Conservation (phyloP, 1,140 invertebrate species). For the Halictus rubicundus region DNA sequence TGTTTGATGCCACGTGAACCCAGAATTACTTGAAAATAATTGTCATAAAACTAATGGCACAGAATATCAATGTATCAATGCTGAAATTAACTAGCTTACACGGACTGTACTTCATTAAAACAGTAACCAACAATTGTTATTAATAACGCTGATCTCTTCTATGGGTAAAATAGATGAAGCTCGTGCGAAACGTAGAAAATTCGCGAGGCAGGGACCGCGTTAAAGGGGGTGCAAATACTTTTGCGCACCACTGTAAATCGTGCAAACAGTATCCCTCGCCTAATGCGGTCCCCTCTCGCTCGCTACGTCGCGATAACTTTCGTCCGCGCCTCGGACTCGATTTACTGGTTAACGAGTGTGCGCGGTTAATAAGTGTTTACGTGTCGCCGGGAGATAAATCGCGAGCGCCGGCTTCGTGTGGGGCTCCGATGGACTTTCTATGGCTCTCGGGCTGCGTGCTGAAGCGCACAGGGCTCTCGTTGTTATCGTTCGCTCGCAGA, state of each 20-base stretch:
- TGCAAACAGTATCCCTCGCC: background rate
- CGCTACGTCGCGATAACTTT: slow-evolving; percentile 58
- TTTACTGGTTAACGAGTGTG: slow-evolving; percentile 67
- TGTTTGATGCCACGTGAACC: too few relatives aligned
- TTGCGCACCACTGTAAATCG: background rate
- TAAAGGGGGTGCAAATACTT: too few relatives aligned
- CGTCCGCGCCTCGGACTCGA: slow-evolving; percentile 55
- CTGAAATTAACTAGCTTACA: too few relatives aligned
- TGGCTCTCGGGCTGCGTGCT: slow-evolving; percentile 58
- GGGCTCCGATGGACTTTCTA: slow-evolving; percentile 70
- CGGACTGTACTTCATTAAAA: too few relatives aligned
- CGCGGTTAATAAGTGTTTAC: slow-evolving; percentile 75
- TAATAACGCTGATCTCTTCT: too few relatives aligned
- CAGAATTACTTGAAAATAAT: too few relatives aligned
- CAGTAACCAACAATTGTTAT: too few relatives aligned
- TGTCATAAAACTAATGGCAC: too few relatives aligned
- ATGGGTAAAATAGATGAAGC: too few relatives aligned
- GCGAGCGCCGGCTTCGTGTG: slow-evolving; percentile 70
- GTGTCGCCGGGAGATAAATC: slow-evolving; percentile 73
- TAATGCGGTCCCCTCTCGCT: slow-evolving; percentile 47
- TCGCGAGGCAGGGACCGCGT: too few relatives aligned
- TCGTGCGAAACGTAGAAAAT: too few relatives aligned
- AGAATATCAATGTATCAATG: too few relatives aligned
- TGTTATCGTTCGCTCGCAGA: slow-evolving; percentile 53
- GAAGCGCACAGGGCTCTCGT: slow-evolving; percentile 56